A percentile compares a stretch with the other conserved stretches of the same genome.
These are phyloP conservation scores for Lordiphosa collinella DNA, from an alignment of 1,140 invertebrate genomes.

Conservation along the genomic window DNA sequence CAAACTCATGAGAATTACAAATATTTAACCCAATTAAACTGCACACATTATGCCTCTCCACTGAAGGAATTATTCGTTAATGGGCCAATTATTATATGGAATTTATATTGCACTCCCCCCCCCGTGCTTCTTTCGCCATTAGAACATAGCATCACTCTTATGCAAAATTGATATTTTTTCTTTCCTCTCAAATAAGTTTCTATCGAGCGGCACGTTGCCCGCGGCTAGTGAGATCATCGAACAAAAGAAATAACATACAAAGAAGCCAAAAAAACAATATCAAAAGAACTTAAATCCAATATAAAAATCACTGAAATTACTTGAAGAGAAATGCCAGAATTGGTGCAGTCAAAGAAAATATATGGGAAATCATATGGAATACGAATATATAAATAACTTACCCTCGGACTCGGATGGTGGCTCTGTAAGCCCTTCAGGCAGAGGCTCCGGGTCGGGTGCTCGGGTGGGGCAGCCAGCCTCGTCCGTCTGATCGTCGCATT, in stretches of 20 bases:
- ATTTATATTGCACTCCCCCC: not conserved
- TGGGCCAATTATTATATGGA: slow-evolving; percentile 8
- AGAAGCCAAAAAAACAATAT: slow-evolving; percentile 4
- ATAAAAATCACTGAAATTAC: not conserved
- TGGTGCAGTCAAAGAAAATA: not conserved
- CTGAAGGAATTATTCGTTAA: not conserved
- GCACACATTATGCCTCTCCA: no score
- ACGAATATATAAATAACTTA: slow-evolving; percentile 1
- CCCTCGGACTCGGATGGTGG: not conserved
- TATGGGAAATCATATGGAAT: not conserved
- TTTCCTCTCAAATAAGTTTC: not conserved
- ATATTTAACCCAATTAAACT: slow-evolving; percentile 40
- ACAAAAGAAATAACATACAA: not conserved
- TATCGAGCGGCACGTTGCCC: slow-evolving; percentile 28
- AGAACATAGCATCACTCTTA: slow-evolving; percentile 5
- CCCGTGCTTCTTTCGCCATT: not conserved
- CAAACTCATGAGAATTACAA: slow-evolving; percentile 38
- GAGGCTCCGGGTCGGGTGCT: not conserved
- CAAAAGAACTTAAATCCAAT: slow-evolving; percentile 25
- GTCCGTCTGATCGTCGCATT: slow-evolving; percentile 82
- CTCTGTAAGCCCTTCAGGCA: not conserved
- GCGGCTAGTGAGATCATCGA: slow-evolving; percentile 1
- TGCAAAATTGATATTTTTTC: slow-evolving; percentile 7
- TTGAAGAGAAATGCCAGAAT: not conserved
- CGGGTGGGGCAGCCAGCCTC: slow-evolving; percentile 81